These are phyloP conservation scores for Zoanthus sansibaricus DNA, from an alignment of 92 coral and sea anemone species.

Conservation along the genomic window DNA sequence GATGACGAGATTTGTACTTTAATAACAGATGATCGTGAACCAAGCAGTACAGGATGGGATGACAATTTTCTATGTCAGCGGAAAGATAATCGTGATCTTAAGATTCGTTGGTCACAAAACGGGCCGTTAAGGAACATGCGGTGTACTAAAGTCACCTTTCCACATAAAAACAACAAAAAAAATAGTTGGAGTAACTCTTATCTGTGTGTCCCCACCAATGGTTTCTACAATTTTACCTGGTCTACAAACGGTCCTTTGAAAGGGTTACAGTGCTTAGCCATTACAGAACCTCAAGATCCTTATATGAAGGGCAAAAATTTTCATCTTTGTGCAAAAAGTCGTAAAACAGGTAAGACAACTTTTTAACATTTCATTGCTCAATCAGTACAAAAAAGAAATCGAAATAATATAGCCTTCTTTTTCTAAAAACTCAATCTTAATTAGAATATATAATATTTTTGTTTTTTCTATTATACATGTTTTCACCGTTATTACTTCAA, in stretches of 20 bases:
- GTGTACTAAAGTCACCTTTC: constrained; percentile 18
- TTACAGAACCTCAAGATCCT: constrained; percentile 75
- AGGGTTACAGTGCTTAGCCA: constrained; percentile 59
- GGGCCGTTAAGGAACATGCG: constrained; percentile 45
- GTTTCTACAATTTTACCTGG: constrained; percentile 82
- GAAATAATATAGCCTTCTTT: no score
- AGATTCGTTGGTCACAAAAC: constrained; percentile 72
- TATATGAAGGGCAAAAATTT: constrained; percentile 49
- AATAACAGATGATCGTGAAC: constrained; percentile 63
- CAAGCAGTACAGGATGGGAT: constrained; percentile 61
- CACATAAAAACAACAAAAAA: constrained; percentile 19
- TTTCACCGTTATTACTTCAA: no score
- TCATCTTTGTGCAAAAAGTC: constrained; percentile 73
- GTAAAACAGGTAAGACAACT: constrained; percentile 44
- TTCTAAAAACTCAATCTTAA: background rate
- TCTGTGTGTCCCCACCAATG: constrained; percentile 75
- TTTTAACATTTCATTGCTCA: background rate
- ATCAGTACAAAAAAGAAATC: no score
- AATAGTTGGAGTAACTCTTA: constrained; percentile 67
- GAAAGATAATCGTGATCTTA: constrained; percentile 61
- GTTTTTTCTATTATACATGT: no score
- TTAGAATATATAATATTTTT: no score
- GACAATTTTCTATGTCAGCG: constrained; percentile 79
- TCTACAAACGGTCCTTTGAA: constrained; percentile 52
- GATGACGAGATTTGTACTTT: constrained; percentile 54